phyloP scores from a whole-genome alignment of 2,113 vertebrate genomes.

The Lathamus discolor region DNA sequence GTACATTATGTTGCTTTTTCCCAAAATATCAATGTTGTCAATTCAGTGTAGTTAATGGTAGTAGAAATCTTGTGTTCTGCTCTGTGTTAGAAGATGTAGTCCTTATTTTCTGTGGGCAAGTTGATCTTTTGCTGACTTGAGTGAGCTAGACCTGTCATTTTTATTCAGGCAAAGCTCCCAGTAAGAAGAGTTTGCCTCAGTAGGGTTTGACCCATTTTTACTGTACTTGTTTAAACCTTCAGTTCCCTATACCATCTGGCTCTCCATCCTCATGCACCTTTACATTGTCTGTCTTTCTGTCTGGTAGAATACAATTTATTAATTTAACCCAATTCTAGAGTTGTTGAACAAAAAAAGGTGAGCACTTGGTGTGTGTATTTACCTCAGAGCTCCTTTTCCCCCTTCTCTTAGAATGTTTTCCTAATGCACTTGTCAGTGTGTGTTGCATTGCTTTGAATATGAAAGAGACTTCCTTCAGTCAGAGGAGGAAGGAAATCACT shows the following conservation, averaged over 20 bases:
- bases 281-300: not conserved
- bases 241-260: not conserved
- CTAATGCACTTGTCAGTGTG: slow-evolving; percentile 16
- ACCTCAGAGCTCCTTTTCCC: not conserved
- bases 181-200: not conserved
- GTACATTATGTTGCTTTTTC: not conserved
- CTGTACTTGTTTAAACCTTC: not conserved
- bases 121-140: not conserved
- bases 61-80: not conserved
- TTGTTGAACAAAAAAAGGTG: not conserved
- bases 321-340: not conserved
- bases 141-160: not conserved
- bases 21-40: not conserved
- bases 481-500: slow-evolving; percentile 26
- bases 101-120: not conserved
- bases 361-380: not conserved
- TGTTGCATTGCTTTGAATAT: slow-evolving; percentile 7
- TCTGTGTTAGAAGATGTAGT: not conserved
- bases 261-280: not conserved
- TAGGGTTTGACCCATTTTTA: not conserved
- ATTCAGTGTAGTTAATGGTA: not conserved
- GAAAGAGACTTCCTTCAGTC: slow-evolving; percentile 55
- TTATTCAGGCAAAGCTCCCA: not conserved
- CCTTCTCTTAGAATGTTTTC: not conserved
- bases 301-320: not conserved